Evolutionary conservation across 1,140 invertebrate genomes (phyloP).

Genomic region (Onthophagus taurus): DNA sequence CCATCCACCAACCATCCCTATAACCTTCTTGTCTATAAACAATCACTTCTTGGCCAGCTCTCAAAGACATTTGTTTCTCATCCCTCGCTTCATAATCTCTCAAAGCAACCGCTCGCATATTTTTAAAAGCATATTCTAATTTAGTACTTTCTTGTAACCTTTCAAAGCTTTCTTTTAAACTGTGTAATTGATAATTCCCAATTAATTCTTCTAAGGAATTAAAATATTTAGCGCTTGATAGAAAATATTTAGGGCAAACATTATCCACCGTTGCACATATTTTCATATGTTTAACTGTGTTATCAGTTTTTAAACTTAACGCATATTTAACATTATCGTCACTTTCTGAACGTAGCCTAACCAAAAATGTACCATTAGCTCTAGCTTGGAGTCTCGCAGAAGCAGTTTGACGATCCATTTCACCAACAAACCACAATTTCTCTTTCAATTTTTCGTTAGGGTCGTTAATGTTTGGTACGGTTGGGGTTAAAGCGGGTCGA

Average conservation of each 20-base stretch:
- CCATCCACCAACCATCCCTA: constrained; percentile 31
- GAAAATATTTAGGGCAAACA: constrained; percentile 57
- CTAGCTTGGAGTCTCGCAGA: constrained; percentile 65
- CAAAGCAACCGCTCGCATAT: constrained; percentile 62
- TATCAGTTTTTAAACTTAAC: constrained; percentile 76
- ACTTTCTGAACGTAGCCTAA: constrained; percentile 64
- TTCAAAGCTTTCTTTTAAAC: constrained; percentile 85
- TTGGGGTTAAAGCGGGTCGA: too few relatives aligned
- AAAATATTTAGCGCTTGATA: constrained; percentile 86
- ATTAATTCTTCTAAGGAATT: constrained; percentile 81
- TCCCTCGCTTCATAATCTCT: constrained; percentile 67
- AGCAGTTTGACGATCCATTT: constrained; percentile 78
- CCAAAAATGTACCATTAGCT: constrained; percentile 79
- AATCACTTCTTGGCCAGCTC: constrained; percentile 62
- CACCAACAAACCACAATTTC: constrained; percentile 83
- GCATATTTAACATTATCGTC: constrained; percentile 58
- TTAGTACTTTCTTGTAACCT: constrained; percentile 54
- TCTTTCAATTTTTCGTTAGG: too few relatives aligned
- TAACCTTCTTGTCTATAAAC: constrained; percentile 32
- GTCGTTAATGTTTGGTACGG: too few relatives aligned
- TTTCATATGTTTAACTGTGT: constrained; percentile 86
- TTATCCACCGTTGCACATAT: constrained; percentile 57
- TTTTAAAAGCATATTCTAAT: constrained; percentile 64
- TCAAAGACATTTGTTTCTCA: constrained; percentile 64
- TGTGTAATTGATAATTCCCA: constrained; percentile 80